Evolutionary conservation across 2,797 vertebrate species (phyloP), one percentile per base, ranked within the genome.

Genomic region (Crenuchus spilurus): DNA sequence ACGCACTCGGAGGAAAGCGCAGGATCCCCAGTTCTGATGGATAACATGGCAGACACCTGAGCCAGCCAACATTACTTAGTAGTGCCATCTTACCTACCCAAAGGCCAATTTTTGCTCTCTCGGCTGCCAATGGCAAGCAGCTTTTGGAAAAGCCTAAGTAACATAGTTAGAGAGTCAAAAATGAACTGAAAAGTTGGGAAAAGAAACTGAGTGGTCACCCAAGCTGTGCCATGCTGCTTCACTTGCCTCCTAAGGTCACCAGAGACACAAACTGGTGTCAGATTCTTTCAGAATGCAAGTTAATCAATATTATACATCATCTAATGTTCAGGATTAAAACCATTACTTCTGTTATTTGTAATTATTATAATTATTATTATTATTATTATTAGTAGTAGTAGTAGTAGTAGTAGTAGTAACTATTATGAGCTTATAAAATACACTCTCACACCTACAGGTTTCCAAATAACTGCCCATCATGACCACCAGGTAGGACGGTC

Each of bases 231-330:
- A 13, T 6, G 5, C 26, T 16, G 14, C 52, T 30, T 55, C 52
- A n/a, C 26, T 65, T 35, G 10, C 28, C 62, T 30, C 63, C 66
- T 62, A 77, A 77, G 69, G 75, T 68, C 70, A 68, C 37, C 61
- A 46, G 4, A 44, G 9, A 41, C 2, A 4, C 24, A 44, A 46
- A 28, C 24, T 14, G 26, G 24, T 16, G 31, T 1, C 8, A 6
- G 24, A 31, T 44, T 6, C 22, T 28, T 42, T 63, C 24, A n/a
- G 24, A 42, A 30, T 10, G 61, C 26, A 44, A 28, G 6, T 3
- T 13, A 30, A 64, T 64, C 42, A 31, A 30, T 44, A 10, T 44
- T 3, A 2, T 16, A 39, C n/a, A 39, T 6, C 31, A 1, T 1
- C 48, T 28, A 33, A 61, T 61, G 7, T 41, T 61, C 13, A 39